Conservation (phyloP, 2,888 invertebrate genomes). For the Ormyrus labotus region DNA sequence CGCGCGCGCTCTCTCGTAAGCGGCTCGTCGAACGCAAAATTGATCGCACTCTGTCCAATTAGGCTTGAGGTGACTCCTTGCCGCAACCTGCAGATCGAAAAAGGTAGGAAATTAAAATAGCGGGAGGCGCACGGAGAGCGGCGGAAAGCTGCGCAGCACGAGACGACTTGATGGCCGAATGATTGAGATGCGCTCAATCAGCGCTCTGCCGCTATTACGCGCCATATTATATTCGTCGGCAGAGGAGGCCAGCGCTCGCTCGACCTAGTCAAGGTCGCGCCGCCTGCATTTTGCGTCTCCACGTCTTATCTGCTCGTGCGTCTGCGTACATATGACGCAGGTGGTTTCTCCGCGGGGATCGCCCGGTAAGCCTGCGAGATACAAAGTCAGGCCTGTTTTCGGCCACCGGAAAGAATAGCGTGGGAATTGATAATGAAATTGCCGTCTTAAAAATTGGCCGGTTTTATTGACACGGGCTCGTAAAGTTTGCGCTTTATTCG, state of each 20-base stretch:
- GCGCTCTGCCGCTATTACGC: slow-evolving; percentile 19
- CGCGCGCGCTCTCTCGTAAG: not conserved
- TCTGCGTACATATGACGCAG: not conserved
- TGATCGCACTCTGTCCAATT: not conserved
- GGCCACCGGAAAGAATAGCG: too few species aligned
- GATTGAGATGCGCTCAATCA: slow-evolving; percentile 64
- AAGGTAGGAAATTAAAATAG: not conserved
- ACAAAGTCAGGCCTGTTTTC: too few species aligned
- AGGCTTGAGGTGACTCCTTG: too few species aligned
- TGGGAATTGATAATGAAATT: too few species aligned
- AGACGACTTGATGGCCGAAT: slow-evolving; percentile 26
- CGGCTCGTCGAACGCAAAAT: slow-evolving; percentile 1
- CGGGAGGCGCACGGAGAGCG: not conserved
- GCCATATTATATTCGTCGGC: slow-evolving; percentile 18
- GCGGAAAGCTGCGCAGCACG: slow-evolving; percentile 3
- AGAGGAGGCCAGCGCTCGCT: slow-evolving; percentile 65
- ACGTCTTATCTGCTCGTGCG: slow-evolving; percentile 66
- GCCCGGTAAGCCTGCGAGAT: not conserved
- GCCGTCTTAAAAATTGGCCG: too few species aligned
- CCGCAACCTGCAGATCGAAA: not conserved
- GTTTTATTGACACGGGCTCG: too few species aligned
- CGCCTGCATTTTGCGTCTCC: slow-evolving; percentile 73
- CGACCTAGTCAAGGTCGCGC: slow-evolving; percentile 75
- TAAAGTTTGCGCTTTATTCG: too few species aligned
- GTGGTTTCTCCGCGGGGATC: not conserved